Conservation (phyloP, 2,888 invertebrate genomes). For the Tanytarsus gracilentus region DNA sequence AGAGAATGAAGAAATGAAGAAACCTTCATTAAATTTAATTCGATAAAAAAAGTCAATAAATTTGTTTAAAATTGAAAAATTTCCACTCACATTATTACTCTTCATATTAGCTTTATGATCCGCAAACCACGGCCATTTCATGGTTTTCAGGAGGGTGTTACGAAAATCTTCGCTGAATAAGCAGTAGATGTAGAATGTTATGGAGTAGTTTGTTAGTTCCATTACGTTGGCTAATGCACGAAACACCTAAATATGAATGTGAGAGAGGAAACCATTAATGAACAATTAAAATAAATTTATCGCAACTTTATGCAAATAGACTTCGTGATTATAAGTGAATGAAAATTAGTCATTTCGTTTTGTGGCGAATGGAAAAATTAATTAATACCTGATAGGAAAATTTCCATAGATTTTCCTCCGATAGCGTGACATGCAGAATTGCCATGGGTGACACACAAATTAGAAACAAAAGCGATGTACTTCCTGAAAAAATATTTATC, state of each 20-base stretch:
- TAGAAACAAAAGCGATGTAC: constrained; percentile 57
- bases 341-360: not conserved
- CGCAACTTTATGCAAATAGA: constrained; percentile 16
- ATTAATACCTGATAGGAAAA: constrained; percentile 53
- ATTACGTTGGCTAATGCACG: constrained; percentile 62
- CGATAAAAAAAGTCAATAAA: not conserved
- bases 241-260: constrained; percentile 47
- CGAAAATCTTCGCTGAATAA: constrained; percentile 69
- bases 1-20: not conserved
- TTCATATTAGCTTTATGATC: constrained; percentile 36
- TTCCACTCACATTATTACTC: constrained; percentile 37
- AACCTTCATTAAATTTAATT: not conserved
- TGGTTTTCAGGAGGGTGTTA: constrained; percentile 55
- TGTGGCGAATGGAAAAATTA: not conserved
- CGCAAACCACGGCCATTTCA: constrained; percentile 49
- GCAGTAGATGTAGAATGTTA: constrained; percentile 71
- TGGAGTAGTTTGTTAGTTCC: constrained; percentile 66
- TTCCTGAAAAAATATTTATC: constrained; percentile 37
- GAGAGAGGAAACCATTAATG: constrained; percentile 9
- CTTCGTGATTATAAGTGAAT: not conserved
- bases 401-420: constrained; percentile 51
- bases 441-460: constrained; percentile 65
- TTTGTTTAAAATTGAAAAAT: not conserved
- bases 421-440: constrained; percentile 57
- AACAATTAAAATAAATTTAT: constrained; percentile 13